A percentile compares a stretch with the other conserved stretches of the same genome.
These are phyloP conservation scores for Drosophila parthenogenetica DNA, from an alignment of 2,888 invertebrate genomes.

Conservation along the genomic window DNA sequence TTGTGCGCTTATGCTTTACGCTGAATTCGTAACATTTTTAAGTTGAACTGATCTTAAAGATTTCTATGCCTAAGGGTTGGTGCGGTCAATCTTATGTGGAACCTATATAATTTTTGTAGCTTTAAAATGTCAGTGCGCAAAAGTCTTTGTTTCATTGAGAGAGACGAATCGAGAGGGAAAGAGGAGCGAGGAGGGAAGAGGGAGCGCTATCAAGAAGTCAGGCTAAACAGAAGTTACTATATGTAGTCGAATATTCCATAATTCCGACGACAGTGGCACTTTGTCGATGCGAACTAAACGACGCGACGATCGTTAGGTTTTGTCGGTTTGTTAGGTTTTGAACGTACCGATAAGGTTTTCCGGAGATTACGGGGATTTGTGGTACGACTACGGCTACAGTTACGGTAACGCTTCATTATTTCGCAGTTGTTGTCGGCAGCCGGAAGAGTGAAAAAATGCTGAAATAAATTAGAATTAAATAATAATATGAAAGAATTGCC, in stretches of 20 bases:
- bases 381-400: constrained; percentile 10
- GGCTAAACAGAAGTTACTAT: constrained; percentile 25
- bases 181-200: constrained; percentile 1
- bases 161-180: background rate
- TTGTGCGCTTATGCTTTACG: background rate
- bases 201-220: constrained; percentile 45
- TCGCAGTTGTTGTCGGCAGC: constrained; percentile 20
- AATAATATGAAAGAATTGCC: constrained; percentile 73
- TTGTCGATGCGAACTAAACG: constrained; percentile 28
- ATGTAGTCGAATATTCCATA: constrained; percentile 21
- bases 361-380: constrained; percentile 18
- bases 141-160: constrained; percentile 25
- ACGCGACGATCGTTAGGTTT: constrained; percentile 35
- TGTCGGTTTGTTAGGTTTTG: constrained; percentile 11
- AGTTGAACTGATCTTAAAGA: no score
- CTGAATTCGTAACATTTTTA: background rate
- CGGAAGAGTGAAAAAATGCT: constrained; percentile 24
- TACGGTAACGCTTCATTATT: constrained; percentile 1
- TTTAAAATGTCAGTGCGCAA: constrained; percentile 3
- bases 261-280: constrained; percentile 43
- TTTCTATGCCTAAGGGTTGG: no score
- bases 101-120: constrained; percentile 1
- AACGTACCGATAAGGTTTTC: constrained; percentile 28
- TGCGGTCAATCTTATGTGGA: background rate
- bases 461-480: constrained; percentile 52